These are phyloP conservation scores for Bombus ignitus DNA, from an alignment of 1,140 invertebrate species.

Conservation along the genomic window DNA sequence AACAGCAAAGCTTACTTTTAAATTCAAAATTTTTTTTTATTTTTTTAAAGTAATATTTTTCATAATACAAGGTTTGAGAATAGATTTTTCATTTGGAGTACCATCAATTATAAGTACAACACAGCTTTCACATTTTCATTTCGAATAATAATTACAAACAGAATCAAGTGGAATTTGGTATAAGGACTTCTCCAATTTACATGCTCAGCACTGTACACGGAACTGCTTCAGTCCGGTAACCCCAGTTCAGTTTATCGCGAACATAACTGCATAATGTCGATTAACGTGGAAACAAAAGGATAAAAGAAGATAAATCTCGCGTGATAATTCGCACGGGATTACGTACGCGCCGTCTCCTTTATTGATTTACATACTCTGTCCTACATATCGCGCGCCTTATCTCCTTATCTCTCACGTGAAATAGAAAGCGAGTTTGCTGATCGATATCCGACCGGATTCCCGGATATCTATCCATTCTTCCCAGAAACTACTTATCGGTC, in stretches of 20 bases:
- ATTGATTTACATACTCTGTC: conserved; percentile 34
- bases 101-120: too few relatives aligned
- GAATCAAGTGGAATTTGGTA: not conserved
- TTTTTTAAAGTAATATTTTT: not conserved
- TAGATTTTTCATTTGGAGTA: not conserved
- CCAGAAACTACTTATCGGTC: conserved; percentile 1
- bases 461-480: conserved; percentile 31
- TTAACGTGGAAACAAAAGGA: not conserved
- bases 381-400: conserved; percentile 43
- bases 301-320: not conserved
- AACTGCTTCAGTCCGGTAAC: not conserved
- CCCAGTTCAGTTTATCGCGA: not conserved
- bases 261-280: not conserved
- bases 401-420: conserved; percentile 36
- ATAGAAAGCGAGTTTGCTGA: conserved; percentile 45
- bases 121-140: not conserved
- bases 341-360: not conserved
- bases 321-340: not conserved
- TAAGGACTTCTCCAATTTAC: not conserved
- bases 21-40: too few relatives aligned
- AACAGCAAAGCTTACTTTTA: too few relatives aligned
- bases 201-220: too few relatives aligned
- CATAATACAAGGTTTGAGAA: not conserved
- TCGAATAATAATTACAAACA: not conserved
- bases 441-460: conserved; percentile 38